Base-by-base conservation (phyloP, 2,797 vertebrate species). In the Sebastiscus tertius region DNA sequence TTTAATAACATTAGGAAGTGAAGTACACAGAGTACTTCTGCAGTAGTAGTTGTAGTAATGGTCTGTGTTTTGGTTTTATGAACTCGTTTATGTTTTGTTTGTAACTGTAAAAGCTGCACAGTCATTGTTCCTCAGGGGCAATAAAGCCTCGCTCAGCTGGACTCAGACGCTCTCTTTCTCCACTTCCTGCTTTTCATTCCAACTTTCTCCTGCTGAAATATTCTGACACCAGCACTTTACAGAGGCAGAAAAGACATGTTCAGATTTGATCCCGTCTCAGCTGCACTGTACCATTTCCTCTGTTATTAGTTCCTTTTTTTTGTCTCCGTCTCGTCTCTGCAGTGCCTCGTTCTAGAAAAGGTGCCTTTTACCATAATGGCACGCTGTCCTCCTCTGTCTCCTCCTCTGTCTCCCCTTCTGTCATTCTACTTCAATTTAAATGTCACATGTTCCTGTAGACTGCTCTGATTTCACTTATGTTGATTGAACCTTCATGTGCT, bases 171-270 rank as follows among this genome's bases (percentile, higher is more conserved):
- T 29, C n/a, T 24, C 31, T 7, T 7, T 61, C 7, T 54, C 77
- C 66, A 70, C 58, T 71, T 65, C 55, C 71, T 72, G 52, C 75
- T 62, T 69, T 77, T 58, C 31, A 46, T 22, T 73, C 49, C 9
- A 49, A 27, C 80, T 61, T 34, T 64, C 49, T 67, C 27, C 54
- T 54, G 14, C 77, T 75, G 22, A 62, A 55, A 33, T 14, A 14
- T 22, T 72, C 56, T 11, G 22, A 79, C 1, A 65, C 14, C 33
- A 29, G 24, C 22, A 10, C 42, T 56, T 77, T 65, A 33, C 64
- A 56, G n/a, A 67, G 46, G 42, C 46, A 20, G 46, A 49, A 18
- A 46, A 20, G 46, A 60, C 64, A 33, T 2, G 26, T 26, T 58
- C 39, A 16, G 46, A 60, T 26, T 54, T 0, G 2, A 7, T 64